Evolutionary conservation across 2,113 vertebrate species (phyloP).

Genomic region (Lampris megalopsis): DNA sequence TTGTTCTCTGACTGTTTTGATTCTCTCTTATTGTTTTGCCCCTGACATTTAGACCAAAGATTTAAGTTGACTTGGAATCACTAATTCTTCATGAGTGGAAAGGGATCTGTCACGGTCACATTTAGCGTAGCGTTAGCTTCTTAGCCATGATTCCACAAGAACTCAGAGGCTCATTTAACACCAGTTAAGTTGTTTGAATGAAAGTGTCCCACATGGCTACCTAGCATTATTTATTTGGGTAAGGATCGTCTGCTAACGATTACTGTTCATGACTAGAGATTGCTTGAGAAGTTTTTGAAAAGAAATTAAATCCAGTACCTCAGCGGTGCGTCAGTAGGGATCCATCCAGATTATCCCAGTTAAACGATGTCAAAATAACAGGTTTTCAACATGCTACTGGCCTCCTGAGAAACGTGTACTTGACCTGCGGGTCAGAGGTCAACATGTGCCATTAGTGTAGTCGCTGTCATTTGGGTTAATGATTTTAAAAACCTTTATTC

Average conservation of each 20-base stretch:
- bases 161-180: conserved; percentile 42
- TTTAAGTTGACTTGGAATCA: conserved; percentile 72
- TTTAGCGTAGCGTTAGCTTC: background rate
- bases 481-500: conserved; percentile 9
- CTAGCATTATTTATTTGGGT: conserved; percentile 3
- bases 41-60: conserved; percentile 82
- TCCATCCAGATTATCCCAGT: background rate
- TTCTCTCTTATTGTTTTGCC: conserved; percentile 5
- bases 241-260: background rate
- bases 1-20: conserved; percentile 22
- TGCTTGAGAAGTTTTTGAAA: background rate
- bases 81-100: conserved; percentile 41
- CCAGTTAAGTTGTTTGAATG: conserved; percentile 25
- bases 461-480: background rate
- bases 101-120: conserved; percentile 40
- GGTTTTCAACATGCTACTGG: background rate
- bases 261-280: background rate
- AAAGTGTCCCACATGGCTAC: conserved; percentile 9
- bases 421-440: conserved; percentile 14
- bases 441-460: conserved; percentile 41
- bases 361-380: background rate
- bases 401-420: background rate
- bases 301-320: background rate
- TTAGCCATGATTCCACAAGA: conserved; percentile 49
- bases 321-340: background rate